Evolutionary conservation across 2,113 vertebrate genomes (phyloP).

Genomic region (Anoura caudifer): DNA sequence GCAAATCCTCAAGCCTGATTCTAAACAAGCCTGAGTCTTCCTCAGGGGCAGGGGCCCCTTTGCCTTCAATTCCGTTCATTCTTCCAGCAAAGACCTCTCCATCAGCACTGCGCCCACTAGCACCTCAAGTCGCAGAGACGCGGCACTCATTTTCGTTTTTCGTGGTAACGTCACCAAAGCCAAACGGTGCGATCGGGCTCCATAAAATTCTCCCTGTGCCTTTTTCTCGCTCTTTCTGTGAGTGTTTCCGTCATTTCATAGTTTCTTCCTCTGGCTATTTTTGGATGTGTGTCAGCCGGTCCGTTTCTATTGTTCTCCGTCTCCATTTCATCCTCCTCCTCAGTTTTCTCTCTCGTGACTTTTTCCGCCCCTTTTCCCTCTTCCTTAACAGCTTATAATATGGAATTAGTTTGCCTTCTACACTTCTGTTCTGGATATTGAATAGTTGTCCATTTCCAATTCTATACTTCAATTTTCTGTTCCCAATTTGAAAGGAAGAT

Average conservation of each 20-base stretch:
- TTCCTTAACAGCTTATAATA: not conserved
- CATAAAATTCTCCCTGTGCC: not conserved
- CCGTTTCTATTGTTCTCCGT: not conserved
- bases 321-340: not conserved
- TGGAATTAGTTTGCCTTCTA: not conserved
- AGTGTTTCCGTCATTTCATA: not conserved
- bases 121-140: not conserved
- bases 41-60: not conserved
- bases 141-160: not conserved
- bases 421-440: not conserved
- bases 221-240: not conserved
- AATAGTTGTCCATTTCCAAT: not conserved
- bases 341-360: not conserved
- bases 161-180: not conserved
- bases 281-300: not conserved
- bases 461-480: not conserved
- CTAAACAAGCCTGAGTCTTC: not conserved
- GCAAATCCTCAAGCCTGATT: not conserved
- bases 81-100: not conserved
- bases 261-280: constrained; percentile 1
- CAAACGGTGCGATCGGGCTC: not conserved
- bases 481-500: constrained; percentile 26
- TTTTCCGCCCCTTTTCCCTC: not conserved
- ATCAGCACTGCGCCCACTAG: not conserved
- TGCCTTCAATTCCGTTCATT: not conserved